A percentile compares a stretch with the other conserved stretches of the same genome.
These are phyloP conservation scores for Cephus runcator DNA, from an alignment of 2,888 invertebrate species.

Conservation along the genomic window DNA sequence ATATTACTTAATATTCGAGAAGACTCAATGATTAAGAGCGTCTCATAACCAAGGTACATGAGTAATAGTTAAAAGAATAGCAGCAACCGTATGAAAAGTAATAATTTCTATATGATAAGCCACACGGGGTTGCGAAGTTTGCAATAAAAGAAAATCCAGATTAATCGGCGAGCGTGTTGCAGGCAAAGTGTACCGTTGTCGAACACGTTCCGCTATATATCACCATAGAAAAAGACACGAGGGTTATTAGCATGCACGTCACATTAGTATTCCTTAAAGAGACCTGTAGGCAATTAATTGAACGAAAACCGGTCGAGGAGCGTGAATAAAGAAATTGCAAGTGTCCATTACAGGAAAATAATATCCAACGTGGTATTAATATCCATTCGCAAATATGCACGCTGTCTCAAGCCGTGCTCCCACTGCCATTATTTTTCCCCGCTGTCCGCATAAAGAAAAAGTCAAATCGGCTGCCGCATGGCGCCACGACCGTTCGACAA, in stretches of 20 bases:
- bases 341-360: background rate
- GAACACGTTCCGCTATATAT: slow-evolving; percentile 27
- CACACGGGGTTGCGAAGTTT: background rate
- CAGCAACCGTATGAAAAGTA: background rate
- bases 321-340: slow-evolving; percentile 29
- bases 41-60: background rate
- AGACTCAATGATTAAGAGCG: background rate
- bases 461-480: background rate
- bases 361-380: background rate
- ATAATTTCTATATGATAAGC: background rate
- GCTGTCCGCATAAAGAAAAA: background rate
- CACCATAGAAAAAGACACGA: slow-evolving; percentile 6
- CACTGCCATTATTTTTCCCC: background rate
- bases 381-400: background rate
- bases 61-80: background rate
- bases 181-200: slow-evolving; percentile 12
- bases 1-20: background rate
- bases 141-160: slow-evolving; percentile 5
- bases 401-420: background rate
- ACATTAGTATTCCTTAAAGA: slow-evolving; percentile 30
- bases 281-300: slow-evolving; percentile 26
- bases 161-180: slow-evolving; percentile 21
- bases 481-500: background rate
- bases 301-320: slow-evolving; percentile 21
- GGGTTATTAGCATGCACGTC: slow-evolving; percentile 28